These are phyloP conservation scores for Sarcophaga variegata DNA, from an alignment of 2,888 invertebrate species.

Conservation along the genomic window DNA sequence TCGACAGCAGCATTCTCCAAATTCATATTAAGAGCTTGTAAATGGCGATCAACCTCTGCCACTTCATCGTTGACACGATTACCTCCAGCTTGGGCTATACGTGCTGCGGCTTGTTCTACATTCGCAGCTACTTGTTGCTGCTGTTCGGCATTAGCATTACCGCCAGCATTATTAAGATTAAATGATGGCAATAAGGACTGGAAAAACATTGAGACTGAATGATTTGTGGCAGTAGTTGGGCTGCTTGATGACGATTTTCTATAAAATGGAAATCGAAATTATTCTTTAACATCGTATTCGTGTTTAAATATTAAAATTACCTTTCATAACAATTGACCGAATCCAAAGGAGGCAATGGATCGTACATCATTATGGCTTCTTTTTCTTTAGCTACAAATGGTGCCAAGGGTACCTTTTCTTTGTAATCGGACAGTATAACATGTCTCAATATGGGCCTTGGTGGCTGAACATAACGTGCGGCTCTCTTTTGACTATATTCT, in stretches of 20 bases:
- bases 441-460: slow-evolving; percentile 81
- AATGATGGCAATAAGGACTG: slow-evolving; percentile 88
- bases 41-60: slow-evolving; percentile 73
- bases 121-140: slow-evolving; percentile 69
- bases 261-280: slow-evolving; percentile 24
- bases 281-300: neutral
- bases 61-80: slow-evolving; percentile 72
- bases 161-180: slow-evolving; percentile 80
- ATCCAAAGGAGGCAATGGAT: slow-evolving; percentile 90
- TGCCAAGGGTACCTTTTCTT: slow-evolving; percentile 82
- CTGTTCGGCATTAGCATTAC: slow-evolving; percentile 68
- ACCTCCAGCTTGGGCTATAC: slow-evolving; percentile 63
- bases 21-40: slow-evolving; percentile 74
- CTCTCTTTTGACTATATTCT: slow-evolving; percentile 84
- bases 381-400: slow-evolving; percentile 80
- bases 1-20: slow-evolving; percentile 73
- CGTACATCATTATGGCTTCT: slow-evolving; percentile 86
- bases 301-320: slow-evolving; percentile 69
- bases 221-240: slow-evolving; percentile 76
- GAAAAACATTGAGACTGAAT: slow-evolving; percentile 85
- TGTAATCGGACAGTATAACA: slow-evolving; percentile 82
- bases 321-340: slow-evolving; percentile 88
- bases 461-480: slow-evolving; percentile 78
- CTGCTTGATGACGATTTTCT: slow-evolving; percentile 80
- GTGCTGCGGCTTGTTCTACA: slow-evolving; percentile 68